phyloP scores from a whole-genome alignment of 2,888 invertebrate genomes.

The Cinara cedri region DNA sequence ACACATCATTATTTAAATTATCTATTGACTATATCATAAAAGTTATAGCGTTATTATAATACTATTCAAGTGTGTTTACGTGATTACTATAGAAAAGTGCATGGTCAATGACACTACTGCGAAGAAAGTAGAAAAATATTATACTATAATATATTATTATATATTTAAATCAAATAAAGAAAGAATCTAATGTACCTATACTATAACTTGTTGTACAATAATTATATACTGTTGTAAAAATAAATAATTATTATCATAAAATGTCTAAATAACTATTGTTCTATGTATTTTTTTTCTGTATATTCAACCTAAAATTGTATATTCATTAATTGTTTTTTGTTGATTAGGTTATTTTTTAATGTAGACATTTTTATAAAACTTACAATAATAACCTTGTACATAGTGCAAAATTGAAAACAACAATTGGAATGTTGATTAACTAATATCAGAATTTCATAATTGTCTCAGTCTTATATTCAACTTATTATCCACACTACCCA shows the following conservation, averaged over 20 bases:
- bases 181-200: constrained; percentile 48
- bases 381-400: no score
- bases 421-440: no score
- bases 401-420: no score
- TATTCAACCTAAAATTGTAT: background rate
- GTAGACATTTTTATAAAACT: no score
- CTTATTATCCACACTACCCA: no score
- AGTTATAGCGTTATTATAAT: constrained; percentile 40
- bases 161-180: background rate
- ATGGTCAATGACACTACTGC: constrained; percentile 20
- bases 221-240: constrained; percentile 55
- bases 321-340: no score
- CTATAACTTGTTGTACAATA: constrained; percentile 54
- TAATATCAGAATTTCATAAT: no score
- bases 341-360: no score
- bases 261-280: background rate
- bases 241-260: constrained; percentile 47
- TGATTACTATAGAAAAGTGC: constrained; percentile 49
- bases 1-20: constrained; percentile 40
- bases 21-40: constrained; percentile 27
- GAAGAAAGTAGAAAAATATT: constrained; percentile 40
- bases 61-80: constrained; percentile 42
- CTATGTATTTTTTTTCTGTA: background rate
- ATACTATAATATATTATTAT: constrained; percentile 9
- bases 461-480: no score